A percentile compares a stretch with the other conserved stretches of the same genome.
phyloP scores from a whole-genome alignment of 2,888 invertebrate genomes.

The Zaprionus bogoriensis region DNA sequence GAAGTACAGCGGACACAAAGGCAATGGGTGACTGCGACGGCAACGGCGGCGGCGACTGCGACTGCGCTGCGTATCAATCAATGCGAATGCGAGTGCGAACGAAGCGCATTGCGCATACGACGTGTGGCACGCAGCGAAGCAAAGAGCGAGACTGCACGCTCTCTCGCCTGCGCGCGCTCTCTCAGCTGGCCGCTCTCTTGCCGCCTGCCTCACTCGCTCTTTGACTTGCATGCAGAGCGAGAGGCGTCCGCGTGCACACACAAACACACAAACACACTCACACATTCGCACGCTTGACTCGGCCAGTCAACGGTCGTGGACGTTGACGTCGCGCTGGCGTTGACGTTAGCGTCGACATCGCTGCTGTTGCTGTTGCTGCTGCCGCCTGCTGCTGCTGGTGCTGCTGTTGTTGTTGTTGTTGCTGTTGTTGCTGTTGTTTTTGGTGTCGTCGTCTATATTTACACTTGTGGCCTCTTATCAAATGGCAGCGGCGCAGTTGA shows the following conservation, averaged over 20 bases:
- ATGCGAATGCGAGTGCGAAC: conserved; percentile 27
- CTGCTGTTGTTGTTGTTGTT: conserved; percentile 30
- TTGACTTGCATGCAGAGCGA: conserved; percentile 14
- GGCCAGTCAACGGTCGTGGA: conserved; percentile 75
- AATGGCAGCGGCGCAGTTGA: conserved; percentile 79
- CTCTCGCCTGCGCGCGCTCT: neutral
- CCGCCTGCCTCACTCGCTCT: conserved; percentile 26
- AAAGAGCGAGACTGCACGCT: neutral
- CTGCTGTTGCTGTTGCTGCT: conserved; percentile 8
- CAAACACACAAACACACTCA: neutral
- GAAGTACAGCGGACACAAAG: conserved; percentile 68
- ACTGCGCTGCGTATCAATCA: conserved; percentile 40
- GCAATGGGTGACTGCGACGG: conserved; percentile 41
- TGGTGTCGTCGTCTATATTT: conserved; percentile 74
- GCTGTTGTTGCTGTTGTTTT: conserved; percentile 34
- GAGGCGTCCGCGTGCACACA: neutral
- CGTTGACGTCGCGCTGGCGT: conserved; percentile 42
- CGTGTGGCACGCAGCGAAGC: conserved; percentile 32
- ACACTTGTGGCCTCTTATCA: conserved; percentile 80
- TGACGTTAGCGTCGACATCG: conserved; percentile 21
- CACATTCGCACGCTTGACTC: conserved; percentile 48
- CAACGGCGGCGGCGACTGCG: conserved; percentile 1
- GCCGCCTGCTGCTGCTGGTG: conserved; percentile 20
- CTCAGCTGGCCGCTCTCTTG: conserved; percentile 4
- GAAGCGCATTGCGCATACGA: conserved; percentile 64